Evolutionary conservation across 2,888 invertebrate genomes (phyloP).

Genomic region (Drosophila diplacantha): DNA sequence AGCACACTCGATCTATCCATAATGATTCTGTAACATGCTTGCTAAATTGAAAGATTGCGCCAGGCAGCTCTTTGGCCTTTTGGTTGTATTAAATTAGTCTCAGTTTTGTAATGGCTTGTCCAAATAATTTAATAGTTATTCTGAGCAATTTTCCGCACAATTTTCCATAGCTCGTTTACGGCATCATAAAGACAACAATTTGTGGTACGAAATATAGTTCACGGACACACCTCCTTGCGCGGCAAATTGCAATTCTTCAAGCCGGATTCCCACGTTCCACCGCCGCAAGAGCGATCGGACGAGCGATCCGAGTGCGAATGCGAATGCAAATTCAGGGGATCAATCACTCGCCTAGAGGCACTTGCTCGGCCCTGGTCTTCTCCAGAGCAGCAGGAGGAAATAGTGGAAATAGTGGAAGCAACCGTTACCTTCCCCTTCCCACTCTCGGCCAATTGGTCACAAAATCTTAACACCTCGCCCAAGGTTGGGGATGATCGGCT

Average conservation of each 20-base stretch:
- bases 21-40: slow-evolving; percentile 6
- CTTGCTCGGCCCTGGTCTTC: slow-evolving; percentile 3
- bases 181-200: slow-evolving; percentile 62
- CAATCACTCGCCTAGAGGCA: slow-evolving; percentile 63
- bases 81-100: slow-evolving; percentile 16
- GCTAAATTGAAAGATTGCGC: slow-evolving; percentile 18
- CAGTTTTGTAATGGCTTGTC: slow-evolving; percentile 20
- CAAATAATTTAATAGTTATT: slow-evolving; percentile 34
- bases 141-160: slow-evolving; percentile 40
- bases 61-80: slow-evolving; percentile 9
- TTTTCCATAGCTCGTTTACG: slow-evolving; percentile 62
- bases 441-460: slow-evolving; percentile 60
- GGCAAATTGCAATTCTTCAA: slow-evolving; percentile 49
- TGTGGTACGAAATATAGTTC: slow-evolving; percentile 56
- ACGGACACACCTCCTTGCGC: slow-evolving; percentile 62
- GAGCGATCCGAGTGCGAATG: slow-evolving; percentile 32
- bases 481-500: slow-evolving; percentile 46
- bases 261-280: slow-evolving; percentile 70
- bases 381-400: slow-evolving; percentile 42
- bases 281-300: slow-evolving; percentile 45
- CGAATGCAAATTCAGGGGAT: slow-evolving; percentile 52
- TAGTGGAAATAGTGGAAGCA: slow-evolving; percentile 51
- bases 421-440: slow-evolving; percentile 44
- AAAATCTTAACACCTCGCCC: slow-evolving; percentile 75
- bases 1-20: slow-evolving; percentile 6